Evolutionary conservation across 2,797 vertebrate genomes (phyloP).

Genomic region (Sylvia borin): DNA sequence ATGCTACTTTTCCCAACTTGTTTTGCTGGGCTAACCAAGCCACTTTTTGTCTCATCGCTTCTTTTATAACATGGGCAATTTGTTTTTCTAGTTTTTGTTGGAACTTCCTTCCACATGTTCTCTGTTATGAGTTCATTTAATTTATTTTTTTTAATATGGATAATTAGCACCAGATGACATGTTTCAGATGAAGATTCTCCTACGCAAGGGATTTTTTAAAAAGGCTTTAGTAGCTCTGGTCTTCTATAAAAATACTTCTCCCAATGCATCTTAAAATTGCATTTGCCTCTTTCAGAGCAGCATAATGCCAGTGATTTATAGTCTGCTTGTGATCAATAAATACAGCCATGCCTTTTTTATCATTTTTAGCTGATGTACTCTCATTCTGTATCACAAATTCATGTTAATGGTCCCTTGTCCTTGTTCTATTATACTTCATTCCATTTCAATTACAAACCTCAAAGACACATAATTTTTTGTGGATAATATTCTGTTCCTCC

Average conservation of each 20-base stretch:
- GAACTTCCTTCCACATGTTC: not conserved
- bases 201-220: not conserved
- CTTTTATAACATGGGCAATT: not conserved
- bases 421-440: constrained; percentile 42
- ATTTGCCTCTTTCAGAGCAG: constrained; percentile 15
- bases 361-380: constrained; percentile 23
- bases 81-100: not conserved
- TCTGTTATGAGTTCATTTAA: not conserved
- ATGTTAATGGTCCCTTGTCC: constrained; percentile 39
- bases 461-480: constrained; percentile 41
- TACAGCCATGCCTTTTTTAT: constrained; percentile 9
- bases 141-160: not conserved
- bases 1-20: not conserved
- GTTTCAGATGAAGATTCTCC: not conserved
- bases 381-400: not conserved
- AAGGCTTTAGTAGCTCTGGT: not conserved
- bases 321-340: constrained; percentile 35
- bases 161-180: not conserved
- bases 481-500: constrained; percentile 13
- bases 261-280: not conserved
- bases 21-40: not conserved
- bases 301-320: constrained; percentile 3
- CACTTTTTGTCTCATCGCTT: not conserved
- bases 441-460: constrained; percentile 54
- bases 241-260: not conserved